These are phyloP conservation scores for Chaetogeoica ovagalla DNA, from an alignment of 2,888 invertebrate species.

Conservation along the genomic window DNA sequence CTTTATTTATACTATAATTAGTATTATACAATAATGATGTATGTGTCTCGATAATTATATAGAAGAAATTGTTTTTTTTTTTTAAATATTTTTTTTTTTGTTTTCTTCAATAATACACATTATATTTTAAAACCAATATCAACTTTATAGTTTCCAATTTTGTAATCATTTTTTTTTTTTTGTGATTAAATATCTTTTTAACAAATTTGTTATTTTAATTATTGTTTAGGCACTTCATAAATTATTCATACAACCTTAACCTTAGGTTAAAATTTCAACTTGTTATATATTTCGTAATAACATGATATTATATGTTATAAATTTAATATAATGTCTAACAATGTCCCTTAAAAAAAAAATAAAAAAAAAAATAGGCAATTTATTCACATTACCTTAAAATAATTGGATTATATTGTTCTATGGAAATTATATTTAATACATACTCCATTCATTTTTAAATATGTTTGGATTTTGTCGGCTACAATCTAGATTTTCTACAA, in stretches of 20 bases:
- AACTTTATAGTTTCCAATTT: slow-evolving; percentile 31
- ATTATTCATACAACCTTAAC: background rate
- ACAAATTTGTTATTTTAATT: slow-evolving; percentile 25
- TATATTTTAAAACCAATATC: background rate
- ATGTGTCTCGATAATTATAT: background rate
- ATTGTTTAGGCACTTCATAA: background rate
- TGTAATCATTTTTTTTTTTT: slow-evolving; percentile 28
- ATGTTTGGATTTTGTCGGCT: too few relatives aligned
- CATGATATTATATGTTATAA: background rate
- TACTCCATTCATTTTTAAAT: too few relatives aligned
- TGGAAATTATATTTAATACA: too few relatives aligned
- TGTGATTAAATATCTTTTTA: slow-evolving; percentile 29
- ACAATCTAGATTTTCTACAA: too few relatives aligned
- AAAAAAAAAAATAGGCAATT: too few relatives aligned
- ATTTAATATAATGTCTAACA: too few relatives aligned
- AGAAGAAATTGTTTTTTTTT: slow-evolving; percentile 11
- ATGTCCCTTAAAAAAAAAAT: too few relatives aligned
- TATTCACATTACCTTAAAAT: too few relatives aligned
- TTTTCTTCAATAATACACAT: slow-evolving; percentile 15
- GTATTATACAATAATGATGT: background rate
- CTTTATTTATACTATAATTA: slow-evolving; percentile 4
- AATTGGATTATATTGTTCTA: too few relatives aligned
- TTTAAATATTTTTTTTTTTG: background rate
- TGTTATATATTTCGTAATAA: background rate
- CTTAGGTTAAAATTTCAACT: background rate